Evolutionary conservation across 2,797 vertebrate species (phyloP).

Genomic region (Halcyon badia): DNA sequence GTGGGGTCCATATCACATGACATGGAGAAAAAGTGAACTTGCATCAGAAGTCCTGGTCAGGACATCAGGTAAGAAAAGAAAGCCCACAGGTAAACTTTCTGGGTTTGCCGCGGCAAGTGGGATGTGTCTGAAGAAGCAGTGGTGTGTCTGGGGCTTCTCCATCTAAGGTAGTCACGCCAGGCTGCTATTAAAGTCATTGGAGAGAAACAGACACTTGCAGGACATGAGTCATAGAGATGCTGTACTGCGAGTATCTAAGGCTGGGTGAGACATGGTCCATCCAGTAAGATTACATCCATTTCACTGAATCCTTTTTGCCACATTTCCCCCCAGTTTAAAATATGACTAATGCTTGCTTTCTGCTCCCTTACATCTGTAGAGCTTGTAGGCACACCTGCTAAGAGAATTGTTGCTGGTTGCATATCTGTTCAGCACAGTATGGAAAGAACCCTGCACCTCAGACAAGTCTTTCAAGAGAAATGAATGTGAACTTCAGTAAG

Average conservation of each 20-base stretch:
- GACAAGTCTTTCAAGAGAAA: neutral
- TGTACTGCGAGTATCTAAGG: neutral
- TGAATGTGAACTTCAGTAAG: neutral
- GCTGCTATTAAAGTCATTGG: accelerated
- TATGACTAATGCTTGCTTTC: neutral
- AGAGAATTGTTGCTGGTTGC: neutral
- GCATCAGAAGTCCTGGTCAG: neutral
- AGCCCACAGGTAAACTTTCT: neutral
- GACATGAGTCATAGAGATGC: neutral
- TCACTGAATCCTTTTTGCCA: neutral
- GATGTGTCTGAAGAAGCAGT: neutral
- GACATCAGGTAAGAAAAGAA: neutral
- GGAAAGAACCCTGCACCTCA: accelerated
- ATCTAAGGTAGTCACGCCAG: neutral
- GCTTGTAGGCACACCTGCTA: neutral
- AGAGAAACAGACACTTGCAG: neutral
- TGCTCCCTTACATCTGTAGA: neutral
- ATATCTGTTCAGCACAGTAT: accelerated
- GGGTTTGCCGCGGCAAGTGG: neutral
- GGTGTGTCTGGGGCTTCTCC: too few relatives aligned
- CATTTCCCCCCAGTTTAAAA: neutral
- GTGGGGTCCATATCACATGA: neutral
- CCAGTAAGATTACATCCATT: neutral
- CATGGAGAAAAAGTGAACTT: neutral
- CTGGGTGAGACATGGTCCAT: accelerated